Percentiles rank a stretch among this genome's conserved stretches.
These are phyloP conservation scores for Heliconius melpomene DNA, from an alignment of 1,140 invertebrate genomes.

Conservation along the genomic window DNA sequence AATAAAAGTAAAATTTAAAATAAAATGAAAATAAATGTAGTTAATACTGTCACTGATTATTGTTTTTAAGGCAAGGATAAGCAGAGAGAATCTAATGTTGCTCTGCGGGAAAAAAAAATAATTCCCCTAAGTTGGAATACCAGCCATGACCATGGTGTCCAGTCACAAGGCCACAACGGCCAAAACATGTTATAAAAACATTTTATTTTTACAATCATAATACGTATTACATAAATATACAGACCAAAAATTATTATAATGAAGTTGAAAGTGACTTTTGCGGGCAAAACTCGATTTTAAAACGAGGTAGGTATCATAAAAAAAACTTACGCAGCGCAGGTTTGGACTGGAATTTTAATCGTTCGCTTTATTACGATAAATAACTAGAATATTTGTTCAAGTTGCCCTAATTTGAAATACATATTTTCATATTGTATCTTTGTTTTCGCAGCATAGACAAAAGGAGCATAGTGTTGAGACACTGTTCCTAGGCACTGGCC, in stretches of 20 bases:
- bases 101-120: no score
- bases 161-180: no score
- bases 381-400: background rate
- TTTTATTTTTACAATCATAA: no score
- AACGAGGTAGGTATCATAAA: background rate
- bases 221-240: background rate
- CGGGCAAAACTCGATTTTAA: background rate
- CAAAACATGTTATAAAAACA: no score
- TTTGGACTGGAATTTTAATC: slow-evolving; percentile 6
- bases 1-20: no score
- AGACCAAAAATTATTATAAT: background rate
- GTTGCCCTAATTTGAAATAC: background rate
- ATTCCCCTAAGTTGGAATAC: no score
- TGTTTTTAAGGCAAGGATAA: no score
- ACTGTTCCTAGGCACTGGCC: no score
- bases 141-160: no score
- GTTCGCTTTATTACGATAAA: background rate
- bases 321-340: background rate
- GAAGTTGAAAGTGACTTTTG: slow-evolving; percentile 8
- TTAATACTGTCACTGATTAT: no score
- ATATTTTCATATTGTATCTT: background rate
- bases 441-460: background rate
- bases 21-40: no score
- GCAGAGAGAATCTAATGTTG: no score
- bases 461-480: background rate